These are phyloP conservation scores for Zaprionus inermis DNA, from an alignment of 1,140 invertebrate species.

Conservation along the genomic window DNA sequence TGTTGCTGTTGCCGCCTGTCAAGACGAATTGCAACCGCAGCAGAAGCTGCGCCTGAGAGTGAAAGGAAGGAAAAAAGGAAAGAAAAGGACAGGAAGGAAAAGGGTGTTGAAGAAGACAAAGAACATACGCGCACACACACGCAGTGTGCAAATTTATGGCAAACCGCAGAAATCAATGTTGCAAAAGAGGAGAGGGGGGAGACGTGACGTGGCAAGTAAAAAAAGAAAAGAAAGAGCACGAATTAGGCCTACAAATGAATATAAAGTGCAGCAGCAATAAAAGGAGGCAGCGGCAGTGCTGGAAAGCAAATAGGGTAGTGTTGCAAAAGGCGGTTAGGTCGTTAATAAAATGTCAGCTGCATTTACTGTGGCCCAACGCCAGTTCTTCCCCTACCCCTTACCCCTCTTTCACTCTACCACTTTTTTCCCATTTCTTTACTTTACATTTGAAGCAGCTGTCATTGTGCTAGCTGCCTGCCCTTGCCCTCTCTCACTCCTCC, in stretches of 20 bases:
- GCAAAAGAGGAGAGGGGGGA: not conserved
- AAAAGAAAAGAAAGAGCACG: slow-evolving; percentile 6
- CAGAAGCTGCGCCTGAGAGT: slow-evolving; percentile 31
- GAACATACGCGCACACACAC: not conserved
- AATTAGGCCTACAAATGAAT: slow-evolving; percentile 53
- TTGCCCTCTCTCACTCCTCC: not conserved
- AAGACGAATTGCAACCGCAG: slow-evolving; percentile 39
- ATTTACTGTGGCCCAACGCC: slow-evolving; percentile 3
- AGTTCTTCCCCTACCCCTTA: not conserved
- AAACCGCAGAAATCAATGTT: slow-evolving; percentile 15
- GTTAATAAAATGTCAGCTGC: slow-evolving; percentile 6
- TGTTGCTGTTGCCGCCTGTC: slow-evolving; percentile 34
- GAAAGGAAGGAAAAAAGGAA: slow-evolving; percentile 34
- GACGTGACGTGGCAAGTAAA: not conserved
- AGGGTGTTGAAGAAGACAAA: slow-evolving; percentile 6
- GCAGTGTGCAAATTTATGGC: not conserved
- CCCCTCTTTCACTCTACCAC: too few species aligned
- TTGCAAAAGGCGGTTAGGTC: not conserved
- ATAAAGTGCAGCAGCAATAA: slow-evolving; percentile 31
- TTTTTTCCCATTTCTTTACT: not conserved
- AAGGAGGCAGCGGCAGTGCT: not conserved
- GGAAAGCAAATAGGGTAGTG: not conserved
- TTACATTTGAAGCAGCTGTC: slow-evolving; percentile 1
- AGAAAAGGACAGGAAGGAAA: slow-evolving; percentile 34
- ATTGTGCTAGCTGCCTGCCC: not conserved